Conservation (phyloP, 2,888 invertebrate genomes). For the Athrips mouffetella region DNA sequence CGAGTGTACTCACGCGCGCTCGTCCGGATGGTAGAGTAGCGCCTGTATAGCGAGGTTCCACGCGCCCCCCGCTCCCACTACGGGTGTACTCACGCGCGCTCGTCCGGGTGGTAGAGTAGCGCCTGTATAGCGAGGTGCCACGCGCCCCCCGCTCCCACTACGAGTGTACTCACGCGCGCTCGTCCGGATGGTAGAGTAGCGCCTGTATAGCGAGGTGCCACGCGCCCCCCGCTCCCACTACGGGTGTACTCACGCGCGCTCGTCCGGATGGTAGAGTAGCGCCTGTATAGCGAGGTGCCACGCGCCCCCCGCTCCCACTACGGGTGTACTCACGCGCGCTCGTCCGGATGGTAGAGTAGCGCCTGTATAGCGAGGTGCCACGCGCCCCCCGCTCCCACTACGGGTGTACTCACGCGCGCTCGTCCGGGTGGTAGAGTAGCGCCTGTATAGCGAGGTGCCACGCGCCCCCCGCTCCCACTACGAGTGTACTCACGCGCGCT, state of each 20-base stretch:
- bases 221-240: slow-evolving; percentile 88
- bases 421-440: slow-evolving; percentile 82
- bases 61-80: slow-evolving; percentile 88
- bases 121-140: slow-evolving; percentile 95
- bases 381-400: slow-evolving; percentile 88
- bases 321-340: slow-evolving; percentile 80
- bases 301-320: slow-evolving; percentile 88
- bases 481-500: slow-evolving; percentile 80
- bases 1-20: slow-evolving; percentile 80
- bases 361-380: slow-evolving; percentile 95
- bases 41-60: slow-evolving; percentile 95
- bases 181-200: slow-evolving; percentile 81
- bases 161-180: slow-evolving; percentile 80
- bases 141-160: slow-evolving; percentile 88
- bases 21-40: slow-evolving; percentile 81
- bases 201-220: slow-evolving; percentile 95
- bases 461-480: slow-evolving; percentile 88
- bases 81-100: slow-evolving; percentile 80
- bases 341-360: slow-evolving; percentile 81
- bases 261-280: slow-evolving; percentile 81
- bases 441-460: slow-evolving; percentile 95
- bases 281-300: slow-evolving; percentile 95
- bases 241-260: slow-evolving; percentile 80
- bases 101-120: slow-evolving; percentile 82
- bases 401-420: slow-evolving; percentile 80